phyloP scores from a whole-genome alignment of 2,888 invertebrate species.

The Yponomeuta malinellus region DNA sequence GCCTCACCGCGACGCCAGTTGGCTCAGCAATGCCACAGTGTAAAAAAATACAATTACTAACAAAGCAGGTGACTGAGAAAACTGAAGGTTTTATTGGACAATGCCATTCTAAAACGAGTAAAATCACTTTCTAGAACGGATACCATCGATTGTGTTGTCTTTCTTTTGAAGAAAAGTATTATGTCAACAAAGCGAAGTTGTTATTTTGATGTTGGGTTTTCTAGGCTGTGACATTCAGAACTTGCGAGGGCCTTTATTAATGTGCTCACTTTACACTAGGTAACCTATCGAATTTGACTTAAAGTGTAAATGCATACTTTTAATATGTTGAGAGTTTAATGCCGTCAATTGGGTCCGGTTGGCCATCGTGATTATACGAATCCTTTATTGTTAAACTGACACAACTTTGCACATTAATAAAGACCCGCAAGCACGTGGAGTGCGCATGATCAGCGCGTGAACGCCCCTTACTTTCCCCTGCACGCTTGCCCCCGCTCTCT shows the following conservation, averaged over 20 bases:
- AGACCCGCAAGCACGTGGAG: conserved; percentile 54
- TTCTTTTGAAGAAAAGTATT: neutral
- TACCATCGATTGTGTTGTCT: neutral
- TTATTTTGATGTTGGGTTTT: neutral
- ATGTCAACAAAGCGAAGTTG: neutral
- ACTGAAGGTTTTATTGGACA: neutral
- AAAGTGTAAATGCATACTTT: neutral
- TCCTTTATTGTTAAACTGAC: too few species aligned
- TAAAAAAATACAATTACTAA: conserved; percentile 24
- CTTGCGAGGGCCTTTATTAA: conserved; percentile 37
- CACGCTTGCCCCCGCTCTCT: conserved; percentile 27
- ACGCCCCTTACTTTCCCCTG: conserved; percentile 26
- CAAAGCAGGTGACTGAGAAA: neutral
- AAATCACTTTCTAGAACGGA: conserved; percentile 6
- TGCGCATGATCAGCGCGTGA: conserved; percentile 59
- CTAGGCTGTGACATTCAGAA: conserved; percentile 35
- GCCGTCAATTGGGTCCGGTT: too few species aligned
- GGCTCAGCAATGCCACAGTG: conserved; percentile 35
- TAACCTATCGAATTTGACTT: conserved; percentile 3
- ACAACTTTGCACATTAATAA: conserved; percentile 40
- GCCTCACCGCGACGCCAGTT: conserved; percentile 17
- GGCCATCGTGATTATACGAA: too few species aligned
- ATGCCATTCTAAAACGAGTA: neutral
- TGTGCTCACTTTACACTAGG: conserved; percentile 27
- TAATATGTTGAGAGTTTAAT: too few species aligned